A percentile compares a stretch with the other conserved stretches of the same genome.
Evolutionary conservation across 2,797 vertebrate species (phyloP).

Genomic region (Sebastolobus alascanus): DNA sequence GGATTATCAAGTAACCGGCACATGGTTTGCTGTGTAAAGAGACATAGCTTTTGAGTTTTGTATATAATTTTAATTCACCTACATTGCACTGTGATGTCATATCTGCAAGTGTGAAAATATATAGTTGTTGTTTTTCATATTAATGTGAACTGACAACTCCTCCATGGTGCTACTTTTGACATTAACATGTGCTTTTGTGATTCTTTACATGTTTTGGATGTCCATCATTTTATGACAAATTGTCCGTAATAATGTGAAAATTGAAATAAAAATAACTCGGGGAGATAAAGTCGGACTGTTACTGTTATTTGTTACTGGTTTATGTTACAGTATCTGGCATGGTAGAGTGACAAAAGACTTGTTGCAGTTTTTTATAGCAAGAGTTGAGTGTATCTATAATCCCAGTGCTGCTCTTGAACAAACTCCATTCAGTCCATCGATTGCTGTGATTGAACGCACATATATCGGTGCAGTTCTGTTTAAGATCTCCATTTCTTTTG

Average conservation of each 20-base stretch:
- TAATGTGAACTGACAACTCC: slow-evolving; percentile 13
- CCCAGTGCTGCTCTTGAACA: slow-evolving; percentile 27
- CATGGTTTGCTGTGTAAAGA: neutral
- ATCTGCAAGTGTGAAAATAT: neutral
- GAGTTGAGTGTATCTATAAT: slow-evolving; percentile 4
- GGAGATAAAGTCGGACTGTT: slow-evolving; percentile 2
- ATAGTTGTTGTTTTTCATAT: neutral
- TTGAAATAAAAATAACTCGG: slow-evolving; percentile 15
- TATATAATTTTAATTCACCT: neutral
- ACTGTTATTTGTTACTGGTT: slow-evolving; percentile 8
- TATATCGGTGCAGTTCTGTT: slow-evolving; percentile 16
- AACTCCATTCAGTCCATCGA: slow-evolving; percentile 29
- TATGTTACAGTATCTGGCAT: slow-evolving; percentile 13
- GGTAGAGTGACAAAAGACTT: neutral
- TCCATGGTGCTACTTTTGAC: neutral
- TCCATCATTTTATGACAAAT: neutral
- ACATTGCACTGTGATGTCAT: neutral
- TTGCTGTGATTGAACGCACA: slow-evolving; percentile 2
- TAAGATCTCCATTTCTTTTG: slow-evolving; percentile 11
- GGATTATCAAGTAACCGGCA: neutral
- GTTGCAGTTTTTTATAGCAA: slow-evolving; percentile 15
- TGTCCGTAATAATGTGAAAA: slow-evolving; percentile 15
- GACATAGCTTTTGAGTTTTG: neutral
- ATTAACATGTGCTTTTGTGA: neutral
- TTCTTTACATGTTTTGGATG: neutral